Percentiles rank a stretch among this genome's conserved stretches.
These are phyloP conservation scores for Brachionus calyciflorus DNA, from an alignment of 1,140 invertebrate genomes.

Conservation along the genomic window DNA sequence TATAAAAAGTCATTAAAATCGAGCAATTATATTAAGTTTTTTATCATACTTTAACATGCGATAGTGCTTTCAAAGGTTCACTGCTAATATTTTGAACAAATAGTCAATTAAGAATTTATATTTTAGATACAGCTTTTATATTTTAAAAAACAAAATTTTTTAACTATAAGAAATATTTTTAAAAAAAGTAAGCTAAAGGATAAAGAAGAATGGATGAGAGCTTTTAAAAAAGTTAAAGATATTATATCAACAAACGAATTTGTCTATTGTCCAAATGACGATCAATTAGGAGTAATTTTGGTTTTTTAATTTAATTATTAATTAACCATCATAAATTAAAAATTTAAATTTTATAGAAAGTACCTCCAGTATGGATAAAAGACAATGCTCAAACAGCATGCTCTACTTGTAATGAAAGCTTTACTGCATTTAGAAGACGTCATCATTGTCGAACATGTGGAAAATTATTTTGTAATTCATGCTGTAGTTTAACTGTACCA, in stretches of 20 bases:
- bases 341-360: neutral
- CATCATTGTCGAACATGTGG: constrained; percentile 46
- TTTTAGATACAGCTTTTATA: too few relatives aligned
- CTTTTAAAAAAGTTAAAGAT: constrained; percentile 39
- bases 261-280: neutral
- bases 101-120: too few relatives aligned
- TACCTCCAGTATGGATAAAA: constrained; percentile 44
- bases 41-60: too few relatives aligned
- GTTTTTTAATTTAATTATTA: neutral
- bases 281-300: constrained; percentile 35
- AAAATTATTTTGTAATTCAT: constrained; percentile 15
- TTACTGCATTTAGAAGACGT: constrained; percentile 19
- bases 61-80: too few relatives aligned
- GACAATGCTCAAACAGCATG: constrained; percentile 29
- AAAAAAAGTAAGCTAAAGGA: constrained; percentile 26
- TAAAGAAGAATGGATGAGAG: constrained; percentile 44
- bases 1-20: too few relatives aligned
- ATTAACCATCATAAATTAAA: neutral
- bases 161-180: neutral
- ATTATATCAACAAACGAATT: constrained; percentile 7
- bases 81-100: too few relatives aligned
- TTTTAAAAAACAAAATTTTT: neutral
- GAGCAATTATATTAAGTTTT: too few relatives aligned
- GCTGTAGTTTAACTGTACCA: neutral
- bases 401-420: constrained; percentile 5